Conservation (phyloP, 2,888 invertebrate species). For the Camponotus fellah region DNA sequence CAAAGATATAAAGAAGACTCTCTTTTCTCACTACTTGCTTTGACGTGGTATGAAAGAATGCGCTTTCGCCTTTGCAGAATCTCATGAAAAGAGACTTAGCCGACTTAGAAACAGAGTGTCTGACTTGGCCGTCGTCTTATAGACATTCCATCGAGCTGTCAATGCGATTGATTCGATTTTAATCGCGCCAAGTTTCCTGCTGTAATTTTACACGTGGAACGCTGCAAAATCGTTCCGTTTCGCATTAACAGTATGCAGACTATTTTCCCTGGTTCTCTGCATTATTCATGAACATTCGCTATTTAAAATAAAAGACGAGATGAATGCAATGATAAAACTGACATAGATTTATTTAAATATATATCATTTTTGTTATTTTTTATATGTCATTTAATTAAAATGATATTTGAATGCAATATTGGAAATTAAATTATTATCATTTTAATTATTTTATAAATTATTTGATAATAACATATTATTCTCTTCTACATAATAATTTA, state of each 20-base stretch:
- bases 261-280: background rate
- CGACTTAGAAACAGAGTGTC: background rate
- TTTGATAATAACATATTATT: background rate
- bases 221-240: constrained; percentile 3
- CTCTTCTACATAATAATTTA: background rate
- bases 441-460: background rate
- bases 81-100: background rate
- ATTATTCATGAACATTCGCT: background rate
- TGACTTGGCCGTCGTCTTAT: background rate
- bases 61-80: constrained; percentile 2
- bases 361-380: too few species aligned
- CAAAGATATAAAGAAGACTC: constrained; percentile 11
- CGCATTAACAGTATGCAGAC: background rate
- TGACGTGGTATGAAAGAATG: constrained; percentile 30
- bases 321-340: background rate
- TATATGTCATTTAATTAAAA: too few species aligned
- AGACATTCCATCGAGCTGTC: constrained; percentile 1
- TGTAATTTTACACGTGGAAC: background rate
- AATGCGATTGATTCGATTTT: constrained; percentile 1
- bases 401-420: background rate
- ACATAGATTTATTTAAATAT: too few species aligned
- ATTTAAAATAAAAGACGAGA: background rate
- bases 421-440: background rate
- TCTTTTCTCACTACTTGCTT: constrained; percentile 8
- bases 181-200: background rate